Base-by-base conservation (phyloP, 2,888 invertebrate genomes). In the Sarcophaga carnaria region DNA sequence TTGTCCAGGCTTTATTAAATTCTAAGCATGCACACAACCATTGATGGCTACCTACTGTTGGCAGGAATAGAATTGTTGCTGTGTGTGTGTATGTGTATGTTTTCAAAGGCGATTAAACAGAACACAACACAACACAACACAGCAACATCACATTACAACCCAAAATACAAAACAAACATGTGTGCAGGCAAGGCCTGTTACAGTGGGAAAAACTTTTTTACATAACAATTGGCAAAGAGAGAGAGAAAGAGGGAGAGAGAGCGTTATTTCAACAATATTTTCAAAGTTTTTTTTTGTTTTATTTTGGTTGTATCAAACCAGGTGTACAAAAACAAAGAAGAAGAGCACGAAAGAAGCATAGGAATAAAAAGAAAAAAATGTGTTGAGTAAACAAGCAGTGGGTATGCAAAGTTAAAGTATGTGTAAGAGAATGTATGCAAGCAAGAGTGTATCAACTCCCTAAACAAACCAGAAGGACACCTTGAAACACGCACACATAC, bases 311-410 rank as follows among this genome's bases (percentile, higher is more conserved):
- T 49, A 14, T 14, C 49, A 49, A 5, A 70, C 54, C 80, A 76
- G 84, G 66, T 80, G 76, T 37, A 70, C 47, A 67, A 79, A 74
- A 45, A 25, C 45, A 76, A 70, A 82, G 59, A 64, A n/a, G 62
- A 70, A 64, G 12, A 49, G 49, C 10, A 22, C 22, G 49, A 49
- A 14, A 49, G 14, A 49, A 14, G 14, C 49, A 14, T 0, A 49
- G 4, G 2, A 49, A 14, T 0, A 14, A 14, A 49, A 49, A 49
- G 3, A 14, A 49, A 14, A 3, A 49, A 6, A 2, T 12, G 3
- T 14, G 49, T 49, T 49, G 49, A 49, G 49, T 2, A 49, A 49
- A 49, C 49, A 49, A 49, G 14, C 14, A 6, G 11, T 14, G 14
- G 14, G 2, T 12, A 49, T 49, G 49, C 2, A 49, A 49, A 37